phyloP scores from a whole-genome alignment of 92 coral and sea anemone species.

The Siderastrea siderea region DNA sequence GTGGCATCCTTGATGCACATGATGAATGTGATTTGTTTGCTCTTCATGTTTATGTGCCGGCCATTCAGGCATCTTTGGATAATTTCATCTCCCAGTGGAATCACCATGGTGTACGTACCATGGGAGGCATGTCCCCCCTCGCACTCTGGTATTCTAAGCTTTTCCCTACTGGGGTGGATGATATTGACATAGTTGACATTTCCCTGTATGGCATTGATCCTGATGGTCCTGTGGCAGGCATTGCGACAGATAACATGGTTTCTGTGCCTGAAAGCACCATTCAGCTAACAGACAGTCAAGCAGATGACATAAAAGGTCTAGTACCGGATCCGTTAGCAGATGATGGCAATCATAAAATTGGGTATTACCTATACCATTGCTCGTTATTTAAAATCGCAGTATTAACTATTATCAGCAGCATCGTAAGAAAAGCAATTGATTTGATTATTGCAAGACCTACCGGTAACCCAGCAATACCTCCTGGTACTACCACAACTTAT shows the following conservation, averaged over 20 bases:
- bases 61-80: slow-evolving; percentile 58
- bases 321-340: slow-evolving; percentile 64
- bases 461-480: too few relatives aligned
- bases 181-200: slow-evolving; percentile 43
- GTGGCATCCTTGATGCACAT: slow-evolving; percentile 39
- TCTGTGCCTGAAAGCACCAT: slow-evolving; percentile 60
- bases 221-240: slow-evolving; percentile 43
- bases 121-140: slow-evolving; percentile 42
- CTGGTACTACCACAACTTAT: too few relatives aligned
- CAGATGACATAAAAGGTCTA: slow-evolving; percentile 35
- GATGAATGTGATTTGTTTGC: slow-evolving; percentile 36
- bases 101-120: slow-evolving; percentile 45
- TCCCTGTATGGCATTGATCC: slow-evolving; percentile 58
- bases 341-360: slow-evolving; percentile 66
- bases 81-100: slow-evolving; percentile 54
- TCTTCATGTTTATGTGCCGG: slow-evolving; percentile 46
- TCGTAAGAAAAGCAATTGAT: too few relatives aligned
- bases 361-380: slow-evolving; percentile 33
- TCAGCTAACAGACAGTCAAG: slow-evolving; percentile 54
- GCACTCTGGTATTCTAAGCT: slow-evolving; percentile 49
- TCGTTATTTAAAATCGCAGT: background rate
- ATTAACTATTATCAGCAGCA: background rate
- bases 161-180: slow-evolving; percentile 35
- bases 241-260: slow-evolving; percentile 59
- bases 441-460: too few relatives aligned